phyloP scores from a whole-genome alignment of 1,140 invertebrate species.

The Mylabris phalerata region DNA sequence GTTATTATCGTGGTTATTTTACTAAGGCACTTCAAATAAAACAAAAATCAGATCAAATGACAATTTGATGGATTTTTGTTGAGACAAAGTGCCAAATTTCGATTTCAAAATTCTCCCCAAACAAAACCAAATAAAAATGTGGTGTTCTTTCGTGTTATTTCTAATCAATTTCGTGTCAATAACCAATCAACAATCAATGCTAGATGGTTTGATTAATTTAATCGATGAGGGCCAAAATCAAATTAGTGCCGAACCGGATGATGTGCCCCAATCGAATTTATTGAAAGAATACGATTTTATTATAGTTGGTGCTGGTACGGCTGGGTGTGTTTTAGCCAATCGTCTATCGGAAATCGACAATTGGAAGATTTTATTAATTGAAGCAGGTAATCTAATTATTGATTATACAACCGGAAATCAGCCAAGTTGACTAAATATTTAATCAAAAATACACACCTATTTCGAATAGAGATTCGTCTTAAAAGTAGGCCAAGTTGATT shows the following conservation, averaged over 20 bases:
- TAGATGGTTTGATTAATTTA: constrained; percentile 32
- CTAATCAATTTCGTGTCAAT: too few species aligned
- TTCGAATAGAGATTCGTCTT: background rate
- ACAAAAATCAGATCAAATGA: too few species aligned
- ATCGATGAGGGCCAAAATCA: constrained; percentile 29
- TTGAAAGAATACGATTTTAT: constrained; percentile 52
- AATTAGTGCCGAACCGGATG: constrained; percentile 24
- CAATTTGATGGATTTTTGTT: too few species aligned
- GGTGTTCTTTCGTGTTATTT: too few species aligned
- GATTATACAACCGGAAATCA: constrained; percentile 23
- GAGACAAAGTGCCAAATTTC: too few species aligned
- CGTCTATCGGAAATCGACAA: constrained; percentile 47
- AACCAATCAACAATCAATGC: constrained; percentile 20
- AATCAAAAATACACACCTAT: background rate
- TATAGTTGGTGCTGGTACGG: constrained; percentile 54
- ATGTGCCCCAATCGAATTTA: constrained; percentile 31
- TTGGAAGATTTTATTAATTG: constrained; percentile 52
- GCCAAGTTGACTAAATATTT: background rate
- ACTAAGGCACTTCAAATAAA: too few species aligned
- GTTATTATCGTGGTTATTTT: too few species aligned
- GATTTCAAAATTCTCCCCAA: too few species aligned
- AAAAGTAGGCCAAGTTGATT: background rate
- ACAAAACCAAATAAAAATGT: too few species aligned
- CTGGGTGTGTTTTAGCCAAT: constrained; percentile 58
- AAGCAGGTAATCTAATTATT: constrained; percentile 45